Conservation (phyloP, 1,140 invertebrate species). For the Procambarus virginalis region DNA sequence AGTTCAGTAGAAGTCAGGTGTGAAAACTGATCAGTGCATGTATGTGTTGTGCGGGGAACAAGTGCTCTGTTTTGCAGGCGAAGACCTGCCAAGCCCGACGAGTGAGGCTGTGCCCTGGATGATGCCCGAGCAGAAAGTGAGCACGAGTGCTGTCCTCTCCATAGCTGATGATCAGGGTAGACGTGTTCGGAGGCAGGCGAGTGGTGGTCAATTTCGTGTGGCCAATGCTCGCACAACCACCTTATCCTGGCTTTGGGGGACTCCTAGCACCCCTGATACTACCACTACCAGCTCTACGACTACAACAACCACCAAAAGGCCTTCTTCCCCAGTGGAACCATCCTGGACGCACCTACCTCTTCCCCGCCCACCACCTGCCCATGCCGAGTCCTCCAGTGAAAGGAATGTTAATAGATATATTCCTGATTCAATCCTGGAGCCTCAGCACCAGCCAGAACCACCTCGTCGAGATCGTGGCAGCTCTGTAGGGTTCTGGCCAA, state of each 20-base stretch:
- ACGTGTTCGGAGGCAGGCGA: conserved; percentile 23
- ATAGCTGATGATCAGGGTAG: neutral
- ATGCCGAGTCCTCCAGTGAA: neutral
- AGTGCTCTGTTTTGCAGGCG: conserved; percentile 34
- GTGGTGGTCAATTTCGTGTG: conserved; percentile 34
- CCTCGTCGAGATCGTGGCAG: neutral
- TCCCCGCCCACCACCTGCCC: conserved; percentile 4
- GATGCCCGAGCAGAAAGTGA: conserved; percentile 52
- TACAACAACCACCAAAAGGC: conserved; percentile 29
- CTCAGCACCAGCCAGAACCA: neutral
- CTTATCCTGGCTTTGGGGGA: conserved; percentile 57
- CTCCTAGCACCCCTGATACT: neutral
- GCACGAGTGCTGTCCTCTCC: conserved; percentile 56
- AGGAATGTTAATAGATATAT: neutral
- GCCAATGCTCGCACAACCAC: conserved; percentile 60
- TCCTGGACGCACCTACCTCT: neutral
- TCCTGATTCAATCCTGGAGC: neutral
- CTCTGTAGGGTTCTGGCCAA: conserved; percentile 51
- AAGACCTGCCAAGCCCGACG: conserved; percentile 18
- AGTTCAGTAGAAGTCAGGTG: neutral
- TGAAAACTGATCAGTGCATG: no score
- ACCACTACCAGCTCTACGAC: conserved; percentile 8
- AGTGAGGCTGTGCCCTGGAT: conserved; percentile 45
- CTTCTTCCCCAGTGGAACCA: neutral
- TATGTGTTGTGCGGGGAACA: neutral